Conservation (phyloP, 2,888 invertebrate genomes). For the Abrostola triplasia region DNA sequence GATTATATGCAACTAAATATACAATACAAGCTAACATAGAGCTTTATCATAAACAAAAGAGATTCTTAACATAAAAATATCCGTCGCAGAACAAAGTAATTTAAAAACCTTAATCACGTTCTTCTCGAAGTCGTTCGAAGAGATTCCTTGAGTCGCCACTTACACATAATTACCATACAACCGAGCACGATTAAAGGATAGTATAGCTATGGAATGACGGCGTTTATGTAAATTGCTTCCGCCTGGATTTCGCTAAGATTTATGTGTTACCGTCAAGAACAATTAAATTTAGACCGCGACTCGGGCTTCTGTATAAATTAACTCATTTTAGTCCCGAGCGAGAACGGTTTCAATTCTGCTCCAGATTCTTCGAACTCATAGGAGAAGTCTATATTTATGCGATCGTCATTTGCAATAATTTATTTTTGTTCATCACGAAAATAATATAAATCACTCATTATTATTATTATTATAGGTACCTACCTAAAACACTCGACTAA, state of each 20-base stretch:
- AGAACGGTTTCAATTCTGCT: constrained; percentile 31
- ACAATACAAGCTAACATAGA: not conserved
- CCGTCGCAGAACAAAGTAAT: not conserved
- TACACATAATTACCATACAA: constrained; percentile 59
- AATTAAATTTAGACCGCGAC: constrained; percentile 84
- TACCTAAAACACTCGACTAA: no score
- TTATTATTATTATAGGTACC: no score
- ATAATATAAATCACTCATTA: no score
- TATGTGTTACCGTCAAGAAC: constrained; percentile 81
- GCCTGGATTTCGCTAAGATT: constrained; percentile 82
- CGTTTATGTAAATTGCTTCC: constrained; percentile 86
- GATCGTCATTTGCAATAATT: not conserved
- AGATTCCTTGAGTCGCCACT: constrained; percentile 46
- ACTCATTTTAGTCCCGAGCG: constrained; percentile 65
- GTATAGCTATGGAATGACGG: constrained; percentile 74
- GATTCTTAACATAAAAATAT: not conserved
- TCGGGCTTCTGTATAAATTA: constrained; percentile 80
- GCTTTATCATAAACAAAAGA: not conserved
- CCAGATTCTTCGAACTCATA: constrained; percentile 32
- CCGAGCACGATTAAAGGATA: constrained; percentile 71
- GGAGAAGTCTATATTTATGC: not conserved
- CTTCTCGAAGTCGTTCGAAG: constrained; percentile 12
- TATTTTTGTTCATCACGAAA: no score
- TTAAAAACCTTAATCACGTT: constrained; percentile 1
- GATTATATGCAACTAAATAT: no score